phyloP scores from a whole-genome alignment of 2,888 invertebrate species.

The Pherbina coryleti region DNA sequence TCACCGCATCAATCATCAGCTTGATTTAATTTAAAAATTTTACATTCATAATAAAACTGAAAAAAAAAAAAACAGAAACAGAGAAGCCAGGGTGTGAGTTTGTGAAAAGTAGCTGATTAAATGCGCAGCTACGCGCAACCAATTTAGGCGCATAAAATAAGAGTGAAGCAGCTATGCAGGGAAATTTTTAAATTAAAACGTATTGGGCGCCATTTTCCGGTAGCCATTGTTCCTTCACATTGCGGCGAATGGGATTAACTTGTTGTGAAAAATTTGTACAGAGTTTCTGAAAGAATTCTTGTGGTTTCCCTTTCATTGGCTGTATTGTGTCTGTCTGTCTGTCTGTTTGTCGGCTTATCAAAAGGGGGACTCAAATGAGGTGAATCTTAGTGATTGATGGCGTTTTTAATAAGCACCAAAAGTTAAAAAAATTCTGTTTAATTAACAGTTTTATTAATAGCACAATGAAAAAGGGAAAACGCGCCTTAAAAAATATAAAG shows the following conservation, averaged over 20 bases:
- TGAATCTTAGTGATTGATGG: not conserved
- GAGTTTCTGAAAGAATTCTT: not conserved
- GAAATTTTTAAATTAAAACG: conserved; percentile 12
- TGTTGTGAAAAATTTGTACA: not conserved
- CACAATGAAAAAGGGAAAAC: no score
- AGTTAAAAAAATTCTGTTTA: not conserved
- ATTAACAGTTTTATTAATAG: no score
- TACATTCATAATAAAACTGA: not conserved
- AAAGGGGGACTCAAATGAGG: not conserved
- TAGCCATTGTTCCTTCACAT: not conserved
- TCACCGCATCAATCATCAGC: conserved; percentile 23
- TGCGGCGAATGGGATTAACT: conserved; percentile 24
- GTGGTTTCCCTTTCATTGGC: conserved; percentile 25
- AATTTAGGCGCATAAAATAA: not conserved
- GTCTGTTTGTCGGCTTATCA: not conserved
- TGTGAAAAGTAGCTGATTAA: conserved; percentile 31
- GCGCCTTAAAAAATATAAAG: no score
- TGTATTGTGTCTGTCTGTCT: not conserved
- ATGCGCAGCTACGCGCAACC: conserved; percentile 16
- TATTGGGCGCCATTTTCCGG: conserved; percentile 15
- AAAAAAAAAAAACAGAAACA: not conserved
- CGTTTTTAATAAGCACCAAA: not conserved
- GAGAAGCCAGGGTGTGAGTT: not conserved
- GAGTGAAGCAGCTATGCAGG: not conserved
- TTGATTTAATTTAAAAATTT: conserved; percentile 21